Conservation (phyloP, 2,113 vertebrate genomes). For the Equus przewalskii region DNA sequence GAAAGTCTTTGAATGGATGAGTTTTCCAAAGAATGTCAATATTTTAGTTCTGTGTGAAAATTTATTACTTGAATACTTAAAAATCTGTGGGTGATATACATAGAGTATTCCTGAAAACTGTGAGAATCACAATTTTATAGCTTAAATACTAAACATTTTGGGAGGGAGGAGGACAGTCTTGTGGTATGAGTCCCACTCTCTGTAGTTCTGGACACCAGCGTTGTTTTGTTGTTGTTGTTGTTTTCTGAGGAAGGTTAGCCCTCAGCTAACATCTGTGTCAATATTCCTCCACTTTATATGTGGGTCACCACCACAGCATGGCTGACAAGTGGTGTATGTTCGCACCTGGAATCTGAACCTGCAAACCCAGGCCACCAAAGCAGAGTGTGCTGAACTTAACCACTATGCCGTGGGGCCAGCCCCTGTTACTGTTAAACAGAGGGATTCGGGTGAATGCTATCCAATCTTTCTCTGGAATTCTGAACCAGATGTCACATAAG, state of each 20-base stretch:
- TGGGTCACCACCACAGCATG: too few relatives aligned
- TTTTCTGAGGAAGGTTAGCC: neutral
- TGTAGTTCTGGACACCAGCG: neutral
- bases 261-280: too few relatives aligned
- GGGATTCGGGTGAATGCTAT: conserved; percentile 1
- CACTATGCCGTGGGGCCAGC: too few relatives aligned
- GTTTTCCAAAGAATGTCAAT: conserved; percentile 15
- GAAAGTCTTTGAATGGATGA: neutral
- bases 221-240: neutral
- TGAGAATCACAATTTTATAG: neutral
- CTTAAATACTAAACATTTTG: neutral
- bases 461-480: conserved; percentile 12
- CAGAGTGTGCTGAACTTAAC: too few relatives aligned
- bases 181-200: neutral
- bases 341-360: too few relatives aligned
- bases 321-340: too few relatives aligned
- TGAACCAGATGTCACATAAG: neutral
- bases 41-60: conserved; percentile 36
- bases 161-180: neutral
- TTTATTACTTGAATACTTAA: conserved; percentile 3
- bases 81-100: neutral
- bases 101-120: neutral
- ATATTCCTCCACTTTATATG: too few relatives aligned
- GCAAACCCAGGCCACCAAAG: too few relatives aligned
- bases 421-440: neutral